These are phyloP conservation scores for Porites evermanni DNA, from an alignment of 92 coral and sea anemone genomes.

Conservation along the genomic window DNA sequence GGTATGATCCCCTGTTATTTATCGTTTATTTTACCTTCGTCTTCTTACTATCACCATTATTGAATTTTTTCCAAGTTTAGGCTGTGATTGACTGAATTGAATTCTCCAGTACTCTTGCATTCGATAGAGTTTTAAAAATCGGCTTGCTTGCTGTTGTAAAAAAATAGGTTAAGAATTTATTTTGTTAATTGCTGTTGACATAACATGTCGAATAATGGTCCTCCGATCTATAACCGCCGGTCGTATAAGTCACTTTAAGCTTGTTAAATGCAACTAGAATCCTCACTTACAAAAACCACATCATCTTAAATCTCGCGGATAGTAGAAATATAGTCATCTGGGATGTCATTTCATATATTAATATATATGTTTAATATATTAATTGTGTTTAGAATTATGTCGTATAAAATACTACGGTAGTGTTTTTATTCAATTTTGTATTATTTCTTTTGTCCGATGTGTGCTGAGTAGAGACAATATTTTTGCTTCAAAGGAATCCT, in stretches of 20 bases:
- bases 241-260: slow-evolving; percentile 23
- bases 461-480: slow-evolving; percentile 15
- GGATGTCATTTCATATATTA: neutral
- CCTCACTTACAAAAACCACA: neutral
- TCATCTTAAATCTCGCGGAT: neutral
- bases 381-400: neutral
- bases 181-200: slow-evolving; percentile 7
- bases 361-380: no score
- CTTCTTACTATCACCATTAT: no score
- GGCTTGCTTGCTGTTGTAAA: neutral
- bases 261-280: slow-evolving; percentile 20
- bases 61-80: no score
- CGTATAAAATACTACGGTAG: neutral
- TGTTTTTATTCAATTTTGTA: neutral
- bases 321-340: neutral
- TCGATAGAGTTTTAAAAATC: neutral
- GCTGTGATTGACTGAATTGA: no score
- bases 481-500: slow-evolving; percentile 23
- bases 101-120: neutral
- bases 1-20: neutral
- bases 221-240: neutral
- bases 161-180: neutral
- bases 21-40: no score
- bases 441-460: neutral
- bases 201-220: slow-evolving; percentile 13